These are phyloP conservation scores for Pholis gunnellus DNA, from an alignment of 2,113 vertebrate genomes.

Conservation along the genomic window DNA sequence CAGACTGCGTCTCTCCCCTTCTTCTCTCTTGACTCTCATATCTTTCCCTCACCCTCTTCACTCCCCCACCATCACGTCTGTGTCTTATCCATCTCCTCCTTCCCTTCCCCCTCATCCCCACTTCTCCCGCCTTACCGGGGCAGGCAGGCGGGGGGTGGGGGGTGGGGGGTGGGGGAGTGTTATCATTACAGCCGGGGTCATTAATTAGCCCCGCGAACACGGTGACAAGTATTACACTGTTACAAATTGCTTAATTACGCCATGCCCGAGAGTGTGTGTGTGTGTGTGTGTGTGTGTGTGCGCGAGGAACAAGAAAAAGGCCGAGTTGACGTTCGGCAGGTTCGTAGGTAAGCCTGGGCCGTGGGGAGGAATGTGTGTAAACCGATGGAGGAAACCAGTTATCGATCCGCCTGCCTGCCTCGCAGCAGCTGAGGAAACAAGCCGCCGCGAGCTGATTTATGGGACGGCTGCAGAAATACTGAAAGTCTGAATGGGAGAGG, in stretches of 20 bases:
- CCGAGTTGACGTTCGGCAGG: neutral
- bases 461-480: conserved; percentile 29
- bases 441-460: conserved; percentile 76
- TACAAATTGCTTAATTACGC: conserved; percentile 86
- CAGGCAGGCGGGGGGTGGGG: conserved; percentile 48
- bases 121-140: conserved; percentile 32
- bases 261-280: neutral
- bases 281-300: conserved; percentile 1
- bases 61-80: neutral
- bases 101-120: conserved; percentile 15
- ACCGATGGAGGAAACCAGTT: conserved; percentile 80
- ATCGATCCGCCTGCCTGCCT: conserved; percentile 79
- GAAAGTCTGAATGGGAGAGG: conserved; percentile 16
- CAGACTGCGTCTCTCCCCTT: neutral
- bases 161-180: conserved; percentile 44
- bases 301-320: neutral
- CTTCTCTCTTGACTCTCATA: neutral
- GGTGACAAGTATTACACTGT: conserved; percentile 84
- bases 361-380: conserved; percentile 70
- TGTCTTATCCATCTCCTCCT: conserved; percentile 18
- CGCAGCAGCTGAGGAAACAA: conserved; percentile 76
- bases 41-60: neutral
- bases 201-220: conserved; percentile 80
- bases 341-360: conserved; percentile 46
- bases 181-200: conserved; percentile 76